A percentile compares a stretch with the other conserved stretches of the same genome.
Conservation (phyloP, 2,113 vertebrate genomes). For the Bungarus multicinctus region DNA sequence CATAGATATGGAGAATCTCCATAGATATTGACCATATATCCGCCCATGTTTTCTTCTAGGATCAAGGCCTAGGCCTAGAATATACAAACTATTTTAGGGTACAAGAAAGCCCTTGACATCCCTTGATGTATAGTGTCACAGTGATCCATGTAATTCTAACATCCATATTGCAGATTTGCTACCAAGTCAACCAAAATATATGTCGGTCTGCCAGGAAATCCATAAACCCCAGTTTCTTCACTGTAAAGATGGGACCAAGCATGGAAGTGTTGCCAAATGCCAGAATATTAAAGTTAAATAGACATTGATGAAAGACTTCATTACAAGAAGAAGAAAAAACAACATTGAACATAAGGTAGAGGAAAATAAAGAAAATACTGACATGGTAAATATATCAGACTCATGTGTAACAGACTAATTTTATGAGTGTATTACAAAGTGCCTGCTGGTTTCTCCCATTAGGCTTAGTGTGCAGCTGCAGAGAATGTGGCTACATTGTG, state of each 20-base stretch:
- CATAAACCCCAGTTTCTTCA: background rate
- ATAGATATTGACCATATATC: background rate
- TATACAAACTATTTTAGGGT: background rate
- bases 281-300: background rate
- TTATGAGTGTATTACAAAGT: background rate
- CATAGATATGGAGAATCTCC: background rate
- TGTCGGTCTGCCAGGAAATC: background rate
- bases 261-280: background rate
- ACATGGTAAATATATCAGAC: background rate
- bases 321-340: background rate
- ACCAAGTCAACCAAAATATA: background rate
- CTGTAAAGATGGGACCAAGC: background rate
- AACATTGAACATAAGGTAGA: background rate
- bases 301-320: background rate
- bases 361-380: background rate
- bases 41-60: background rate
- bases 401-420: background rate
- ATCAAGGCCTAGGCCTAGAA: background rate
- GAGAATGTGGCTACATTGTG: background rate
- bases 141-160: background rate
- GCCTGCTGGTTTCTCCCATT: background rate
- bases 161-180: background rate
- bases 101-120: background rate
- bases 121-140: background rate
- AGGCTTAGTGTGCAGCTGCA: background rate